phyloP scores from a whole-genome alignment of 2,113 vertebrate genomes.

The Bubalus kerabau region DNA sequence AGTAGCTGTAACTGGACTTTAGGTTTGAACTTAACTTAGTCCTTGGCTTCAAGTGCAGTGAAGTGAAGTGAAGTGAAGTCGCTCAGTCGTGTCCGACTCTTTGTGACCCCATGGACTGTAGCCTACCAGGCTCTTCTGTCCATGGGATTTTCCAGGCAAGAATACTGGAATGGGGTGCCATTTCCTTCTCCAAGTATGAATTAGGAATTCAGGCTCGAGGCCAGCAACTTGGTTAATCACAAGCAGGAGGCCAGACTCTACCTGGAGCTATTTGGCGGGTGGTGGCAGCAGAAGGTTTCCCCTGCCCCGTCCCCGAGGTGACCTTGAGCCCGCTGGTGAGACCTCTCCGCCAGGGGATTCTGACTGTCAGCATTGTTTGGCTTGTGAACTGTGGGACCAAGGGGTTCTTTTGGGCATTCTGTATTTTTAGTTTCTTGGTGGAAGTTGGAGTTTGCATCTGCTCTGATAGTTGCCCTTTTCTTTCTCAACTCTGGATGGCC shows the following conservation, averaged over 20 bases:
- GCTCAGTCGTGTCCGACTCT: too few relatives aligned
- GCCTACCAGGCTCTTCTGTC: too few relatives aligned
- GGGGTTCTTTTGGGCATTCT: not conserved
- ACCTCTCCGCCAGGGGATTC: not conserved
- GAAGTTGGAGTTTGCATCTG: not conserved
- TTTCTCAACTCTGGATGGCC: not conserved
- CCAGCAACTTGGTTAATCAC: conserved; percentile 37
- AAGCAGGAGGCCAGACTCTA: not conserved
- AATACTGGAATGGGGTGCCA: too few relatives aligned
- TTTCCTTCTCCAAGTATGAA: not conserved
- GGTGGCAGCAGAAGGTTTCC: not conserved
- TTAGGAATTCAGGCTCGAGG: conserved; percentile 35
- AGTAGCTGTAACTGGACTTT: not conserved
- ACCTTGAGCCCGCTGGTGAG: not conserved
- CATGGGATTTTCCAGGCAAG: too few relatives aligned
- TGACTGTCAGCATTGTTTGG: not conserved
- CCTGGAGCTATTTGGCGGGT: not conserved
- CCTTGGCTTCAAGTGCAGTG: not conserved
- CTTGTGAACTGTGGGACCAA: not conserved
- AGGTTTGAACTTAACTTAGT: not conserved
- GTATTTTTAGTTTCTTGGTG: not conserved
- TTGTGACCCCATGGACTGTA: too few relatives aligned
- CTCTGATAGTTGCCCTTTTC: not conserved
- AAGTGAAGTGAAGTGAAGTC: too few relatives aligned
- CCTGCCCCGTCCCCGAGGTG: not conserved